These are phyloP conservation scores for Euwallacea fornicatus DNA, from an alignment of 1,140 invertebrate species.

Conservation along the genomic window DNA sequence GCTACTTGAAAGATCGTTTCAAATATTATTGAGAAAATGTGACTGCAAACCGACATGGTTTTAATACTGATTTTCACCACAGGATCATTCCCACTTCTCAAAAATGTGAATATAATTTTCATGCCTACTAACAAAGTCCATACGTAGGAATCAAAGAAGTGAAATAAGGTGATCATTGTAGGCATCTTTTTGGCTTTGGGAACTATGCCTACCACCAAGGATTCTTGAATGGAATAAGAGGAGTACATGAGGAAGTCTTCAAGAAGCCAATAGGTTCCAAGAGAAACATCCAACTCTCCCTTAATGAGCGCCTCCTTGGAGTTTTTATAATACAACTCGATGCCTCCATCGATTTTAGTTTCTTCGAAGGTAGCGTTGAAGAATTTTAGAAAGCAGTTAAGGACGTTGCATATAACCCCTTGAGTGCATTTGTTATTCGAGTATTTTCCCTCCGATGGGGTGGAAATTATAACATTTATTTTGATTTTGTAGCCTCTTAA, in stretches of 20 bases:
- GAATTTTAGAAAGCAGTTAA: slow-evolving; percentile 14
- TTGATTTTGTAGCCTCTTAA: slow-evolving; percentile 16
- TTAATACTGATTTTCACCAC: not conserved
- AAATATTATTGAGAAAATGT: slow-evolving; percentile 9
- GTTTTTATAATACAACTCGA: not conserved
- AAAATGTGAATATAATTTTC: not conserved
- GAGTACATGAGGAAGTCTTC: slow-evolving; percentile 9
- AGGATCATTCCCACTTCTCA: not conserved
- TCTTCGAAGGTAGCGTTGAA: slow-evolving; percentile 12
- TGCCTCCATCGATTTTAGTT: not conserved
- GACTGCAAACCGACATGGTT: not conserved
- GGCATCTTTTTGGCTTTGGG: slow-evolving; percentile 16
- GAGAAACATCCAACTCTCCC: slow-evolving; percentile 13
- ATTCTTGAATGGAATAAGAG: slow-evolving; percentile 7
- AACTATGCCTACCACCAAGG: slow-evolving; percentile 2
- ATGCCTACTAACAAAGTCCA: slow-evolving; percentile 17
- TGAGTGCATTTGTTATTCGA: slow-evolving; percentile 9
- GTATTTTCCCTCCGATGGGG: not conserved
- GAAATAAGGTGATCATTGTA: slow-evolving; percentile 4
- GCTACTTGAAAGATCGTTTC: slow-evolving; percentile 23
- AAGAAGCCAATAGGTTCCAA: slow-evolving; percentile 2
- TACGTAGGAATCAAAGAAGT: slow-evolving; percentile 14
- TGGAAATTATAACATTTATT: not conserved
- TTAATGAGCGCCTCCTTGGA: not conserved
- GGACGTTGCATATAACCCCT: not conserved